Base-by-base conservation (phyloP, 1,140 invertebrate genomes). In the Drosophila mojavensis region DNA sequence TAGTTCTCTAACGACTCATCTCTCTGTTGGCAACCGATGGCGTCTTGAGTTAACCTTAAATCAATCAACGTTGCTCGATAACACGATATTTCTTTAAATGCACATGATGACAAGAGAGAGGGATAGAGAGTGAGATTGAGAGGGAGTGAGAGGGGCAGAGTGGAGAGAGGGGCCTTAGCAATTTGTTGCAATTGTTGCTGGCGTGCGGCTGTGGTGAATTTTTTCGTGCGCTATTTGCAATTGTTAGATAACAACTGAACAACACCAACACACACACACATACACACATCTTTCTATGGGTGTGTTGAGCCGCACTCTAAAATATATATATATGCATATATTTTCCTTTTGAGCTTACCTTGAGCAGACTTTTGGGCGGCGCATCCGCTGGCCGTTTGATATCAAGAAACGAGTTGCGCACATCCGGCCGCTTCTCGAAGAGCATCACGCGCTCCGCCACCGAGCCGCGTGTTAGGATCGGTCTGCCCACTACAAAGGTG, bases 381-480 rank as follows among this genome's bases (percentile, higher is more conserved):
- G 81, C 28, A 45, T 91, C 90, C 36, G 55, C 70, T 6, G 90
- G 90, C 7, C 90, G 86, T 69, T 90, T 91, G 47, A 91, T 91
- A 56, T 91, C 88, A 24, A 88, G 76, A 65, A 91, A 91, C 48
- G 84, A 63, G 58, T 83, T 91, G 39, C 86, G 77, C 53, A 83
- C 90, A 83, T 96, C 96, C 1, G 97, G 97, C 89, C 97, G 97
- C 91, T 97, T 96, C 91, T 98, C 97, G 91, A 98, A 98, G 82
- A 98, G 97, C 56, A 98, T 94, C 33, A 98, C 97, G 33, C 97
- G 93, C 88, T 98, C 97, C 3, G 97, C 97, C 0, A 98, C 97
- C 1, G 97, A 98, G 4, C 97, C 97, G 70, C 97, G 94, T 3
- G 97, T 97, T 11, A 98, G 93, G 91, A 98, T 97, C 2, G 97